Evolutionary conservation across 2,888 invertebrate genomes (phyloP).

Genomic region (Anorthoa munda): DNA sequence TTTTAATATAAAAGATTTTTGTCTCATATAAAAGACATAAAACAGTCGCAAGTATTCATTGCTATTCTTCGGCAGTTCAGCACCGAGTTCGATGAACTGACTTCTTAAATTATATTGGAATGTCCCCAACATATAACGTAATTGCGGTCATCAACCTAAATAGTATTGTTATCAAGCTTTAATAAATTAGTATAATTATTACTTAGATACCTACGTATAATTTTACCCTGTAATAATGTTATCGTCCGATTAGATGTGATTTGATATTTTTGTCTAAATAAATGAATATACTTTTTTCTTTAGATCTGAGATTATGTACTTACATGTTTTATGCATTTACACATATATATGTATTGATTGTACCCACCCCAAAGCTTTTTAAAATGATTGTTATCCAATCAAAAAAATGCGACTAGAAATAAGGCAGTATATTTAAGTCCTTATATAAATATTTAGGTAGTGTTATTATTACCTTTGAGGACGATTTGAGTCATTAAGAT

Average conservation of each 20-base stretch:
- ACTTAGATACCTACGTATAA: slow-evolving; percentile 53
- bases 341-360: slow-evolving; percentile 29
- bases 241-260: slow-evolving; percentile 61
- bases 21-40: neutral
- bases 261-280: slow-evolving; percentile 53
- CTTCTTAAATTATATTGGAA: slow-evolving; percentile 31
- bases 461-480: slow-evolving; percentile 32
- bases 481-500: slow-evolving; percentile 44
- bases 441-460: slow-evolving; percentile 46
- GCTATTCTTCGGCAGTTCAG: slow-evolving; percentile 17
- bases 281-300: slow-evolving; percentile 35
- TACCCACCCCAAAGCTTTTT: slow-evolving; percentile 57
- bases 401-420: slow-evolving; percentile 40
- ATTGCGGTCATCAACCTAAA: slow-evolving; percentile 42
- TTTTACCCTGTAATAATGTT: slow-evolving; percentile 58
- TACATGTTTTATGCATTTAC: slow-evolving; percentile 58
- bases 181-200: slow-evolving; percentile 62
- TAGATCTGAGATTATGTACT: slow-evolving; percentile 32
- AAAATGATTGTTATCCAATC: slow-evolving; percentile 38
- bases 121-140: slow-evolving; percentile 32
- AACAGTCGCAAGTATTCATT: slow-evolving; percentile 4
- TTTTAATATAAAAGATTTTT: slow-evolving; percentile 14
- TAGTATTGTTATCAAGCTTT: slow-evolving; percentile 67
- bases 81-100: slow-evolving; percentile 55
- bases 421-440: slow-evolving; percentile 29